Conservation (phyloP, 2,888 invertebrate species). For the Agrochola macilenta region DNA sequence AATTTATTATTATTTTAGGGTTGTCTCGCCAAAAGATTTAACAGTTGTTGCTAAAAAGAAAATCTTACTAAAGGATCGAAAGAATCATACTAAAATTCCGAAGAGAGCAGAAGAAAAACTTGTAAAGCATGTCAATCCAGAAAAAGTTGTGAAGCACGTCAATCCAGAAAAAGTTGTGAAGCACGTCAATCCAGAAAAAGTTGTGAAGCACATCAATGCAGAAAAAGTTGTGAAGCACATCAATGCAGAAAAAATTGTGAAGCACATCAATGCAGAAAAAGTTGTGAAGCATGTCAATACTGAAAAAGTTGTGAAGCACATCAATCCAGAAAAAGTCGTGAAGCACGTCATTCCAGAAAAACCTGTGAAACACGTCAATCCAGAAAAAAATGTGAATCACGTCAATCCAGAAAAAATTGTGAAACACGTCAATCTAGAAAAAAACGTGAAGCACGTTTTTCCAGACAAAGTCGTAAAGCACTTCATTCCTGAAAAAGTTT, state of each 20-base stretch:
- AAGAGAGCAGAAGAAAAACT: conserved; percentile 61
- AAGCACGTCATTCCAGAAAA: conserved; percentile 16
- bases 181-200: conserved; percentile 28
- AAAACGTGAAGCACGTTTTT: not conserved
- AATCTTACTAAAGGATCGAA: conserved; percentile 72
- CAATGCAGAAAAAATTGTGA: conserved; percentile 19
- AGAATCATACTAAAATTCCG: conserved; percentile 50
- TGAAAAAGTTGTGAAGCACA: conserved; percentile 3
- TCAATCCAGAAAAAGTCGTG: conserved; percentile 8
- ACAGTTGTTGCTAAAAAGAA: conserved; percentile 84
- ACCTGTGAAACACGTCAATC: not conserved
- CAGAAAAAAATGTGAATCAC: not conserved
- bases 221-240: conserved; percentile 8
- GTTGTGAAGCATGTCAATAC: not conserved
- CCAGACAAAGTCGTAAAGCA: conserved; percentile 23
- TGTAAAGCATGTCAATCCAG: conserved; percentile 12
- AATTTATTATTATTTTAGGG: conserved; percentile 68
- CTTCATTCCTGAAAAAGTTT: conserved; percentile 8
- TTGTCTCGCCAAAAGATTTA: conserved; percentile 85
- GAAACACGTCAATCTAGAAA: conserved; percentile 18
- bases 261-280: conserved; percentile 16
- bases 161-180: conserved; percentile 27
- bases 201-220: conserved; percentile 10
- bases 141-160: conserved; percentile 11
- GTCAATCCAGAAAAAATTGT: conserved; percentile 1